Evolutionary conservation across 1,140 invertebrate species (phyloP).

Genomic region (Adelges cooleyi): DNA sequence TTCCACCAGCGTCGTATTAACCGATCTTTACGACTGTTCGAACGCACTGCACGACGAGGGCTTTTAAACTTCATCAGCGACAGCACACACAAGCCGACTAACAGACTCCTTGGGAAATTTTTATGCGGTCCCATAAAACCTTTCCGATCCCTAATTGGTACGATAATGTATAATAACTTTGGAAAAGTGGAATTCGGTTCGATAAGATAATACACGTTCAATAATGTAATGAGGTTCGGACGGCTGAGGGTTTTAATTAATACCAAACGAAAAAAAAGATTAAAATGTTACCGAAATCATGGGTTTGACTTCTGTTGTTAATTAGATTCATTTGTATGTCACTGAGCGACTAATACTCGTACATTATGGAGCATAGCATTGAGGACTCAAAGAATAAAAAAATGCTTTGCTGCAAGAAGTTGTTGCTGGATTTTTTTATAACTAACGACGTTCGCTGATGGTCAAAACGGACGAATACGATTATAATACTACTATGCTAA

Average conservation of each 20-base stretch:
- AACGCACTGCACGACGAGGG: neutral
- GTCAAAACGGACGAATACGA: neutral
- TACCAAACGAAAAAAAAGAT: too few species aligned
- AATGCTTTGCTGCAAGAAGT: too few species aligned
- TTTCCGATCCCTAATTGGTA: neutral
- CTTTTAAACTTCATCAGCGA: constrained; percentile 11
- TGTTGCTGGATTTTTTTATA: too few species aligned
- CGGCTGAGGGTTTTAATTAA: too few species aligned
- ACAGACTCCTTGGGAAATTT: neutral
- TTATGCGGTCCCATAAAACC: neutral
- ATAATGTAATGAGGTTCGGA: neutral
- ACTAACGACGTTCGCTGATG: neutral
- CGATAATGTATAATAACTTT: neutral
- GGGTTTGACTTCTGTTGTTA: too few species aligned
- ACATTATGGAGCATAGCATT: too few species aligned
- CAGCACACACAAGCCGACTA: too few species aligned
- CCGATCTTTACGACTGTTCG: constrained; percentile 13
- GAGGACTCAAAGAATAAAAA: too few species aligned
- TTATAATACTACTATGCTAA: too few species aligned
- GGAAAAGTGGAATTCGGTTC: neutral
- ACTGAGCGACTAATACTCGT: too few species aligned
- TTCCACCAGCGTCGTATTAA: neutral
- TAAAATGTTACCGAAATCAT: too few species aligned
- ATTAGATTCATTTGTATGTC: too few species aligned
- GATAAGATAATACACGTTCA: neutral